Percentiles rank a stretch among this genome's conserved stretches.
These are phyloP conservation scores for Megaceryle alcyon DNA, from an alignment of 2,797 vertebrate species.

Conservation along the genomic window DNA sequence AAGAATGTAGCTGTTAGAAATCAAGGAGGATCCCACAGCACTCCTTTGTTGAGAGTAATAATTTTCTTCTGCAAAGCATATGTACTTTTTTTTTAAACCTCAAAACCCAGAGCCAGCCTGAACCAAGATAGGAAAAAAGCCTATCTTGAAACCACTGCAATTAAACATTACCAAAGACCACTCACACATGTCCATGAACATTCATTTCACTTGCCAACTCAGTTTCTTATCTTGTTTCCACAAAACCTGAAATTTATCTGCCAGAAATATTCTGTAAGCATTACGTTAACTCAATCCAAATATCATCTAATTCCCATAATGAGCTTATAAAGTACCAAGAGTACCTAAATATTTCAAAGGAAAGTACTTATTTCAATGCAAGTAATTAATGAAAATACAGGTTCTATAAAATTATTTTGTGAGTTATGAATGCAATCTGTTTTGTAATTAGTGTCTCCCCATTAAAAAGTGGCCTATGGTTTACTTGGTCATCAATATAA, in stretches of 20 bases:
- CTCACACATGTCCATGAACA: neutral
- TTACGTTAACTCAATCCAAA: neutral
- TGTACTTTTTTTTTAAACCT: slow-evolving; percentile 6
- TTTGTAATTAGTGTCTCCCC: neutral
- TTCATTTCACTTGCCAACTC: neutral
- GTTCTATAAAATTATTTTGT: neutral
- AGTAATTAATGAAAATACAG: neutral
- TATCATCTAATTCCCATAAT: neutral
- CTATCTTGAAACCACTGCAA: neutral
- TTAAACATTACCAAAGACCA: neutral
- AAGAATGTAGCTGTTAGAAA: slow-evolving; percentile 42
- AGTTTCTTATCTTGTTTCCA: neutral
- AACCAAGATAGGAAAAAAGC: neutral
- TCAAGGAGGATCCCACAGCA: neutral
- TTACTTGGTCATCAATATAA: neutral
- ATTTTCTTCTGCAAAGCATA: neutral
- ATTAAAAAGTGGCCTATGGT: neutral
- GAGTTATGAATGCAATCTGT: neutral
- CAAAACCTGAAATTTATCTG: neutral
- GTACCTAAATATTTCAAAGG: neutral
- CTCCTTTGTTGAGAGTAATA: neutral
- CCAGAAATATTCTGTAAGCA: neutral
- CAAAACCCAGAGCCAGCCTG: neutral
- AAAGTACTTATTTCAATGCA: neutral
- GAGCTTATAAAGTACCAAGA: neutral